Percentiles rank a stretch among this genome's conserved stretches.
phyloP scores from a whole-genome alignment of 2,113 vertebrate species.

The Onychostruthus taczanowskii region DNA sequence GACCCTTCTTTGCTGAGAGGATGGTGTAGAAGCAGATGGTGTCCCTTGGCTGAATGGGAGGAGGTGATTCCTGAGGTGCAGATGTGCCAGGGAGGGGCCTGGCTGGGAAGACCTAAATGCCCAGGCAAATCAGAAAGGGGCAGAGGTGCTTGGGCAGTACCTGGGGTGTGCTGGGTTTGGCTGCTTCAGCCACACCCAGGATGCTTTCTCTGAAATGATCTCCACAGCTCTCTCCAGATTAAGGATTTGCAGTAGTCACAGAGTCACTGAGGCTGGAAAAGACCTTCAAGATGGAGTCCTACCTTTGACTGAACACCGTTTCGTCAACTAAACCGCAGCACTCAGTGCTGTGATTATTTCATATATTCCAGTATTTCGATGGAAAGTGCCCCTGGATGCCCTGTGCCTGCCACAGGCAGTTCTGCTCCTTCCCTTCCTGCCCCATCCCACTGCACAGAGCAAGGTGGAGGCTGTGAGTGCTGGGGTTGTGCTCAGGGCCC shows the following conservation, averaged over 20 bases:
- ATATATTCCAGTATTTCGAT: neutral
- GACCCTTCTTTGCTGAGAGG: neutral
- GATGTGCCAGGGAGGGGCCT: neutral
- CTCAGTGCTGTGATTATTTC: neutral
- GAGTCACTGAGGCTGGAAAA: neutral
- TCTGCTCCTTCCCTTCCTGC: neutral
- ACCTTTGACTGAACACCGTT: neutral
- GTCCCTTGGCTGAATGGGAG: neutral
- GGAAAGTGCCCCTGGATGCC: neutral
- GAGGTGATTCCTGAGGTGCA: neutral
- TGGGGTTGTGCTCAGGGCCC: fast-evolving
- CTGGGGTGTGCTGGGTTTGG: neutral
- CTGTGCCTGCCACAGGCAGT: fast-evolving
- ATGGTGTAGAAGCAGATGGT: neutral
- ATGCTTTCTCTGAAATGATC: neutral
- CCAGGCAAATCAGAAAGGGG: neutral
- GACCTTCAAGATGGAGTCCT: neutral
- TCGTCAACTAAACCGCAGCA: neutral
- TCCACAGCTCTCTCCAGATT: neutral
- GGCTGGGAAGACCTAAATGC: neutral
- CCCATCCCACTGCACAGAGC: fast-evolving
- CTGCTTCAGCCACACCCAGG: fast-evolving
- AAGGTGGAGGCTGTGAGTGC: neutral
- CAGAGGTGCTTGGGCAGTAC: neutral
- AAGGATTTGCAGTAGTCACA: neutral